Evolutionary conservation across 1,140 invertebrate genomes (phyloP), one percentile per base, ranked within the genome.

Genomic region (Zaprionus vittiger): DNA sequence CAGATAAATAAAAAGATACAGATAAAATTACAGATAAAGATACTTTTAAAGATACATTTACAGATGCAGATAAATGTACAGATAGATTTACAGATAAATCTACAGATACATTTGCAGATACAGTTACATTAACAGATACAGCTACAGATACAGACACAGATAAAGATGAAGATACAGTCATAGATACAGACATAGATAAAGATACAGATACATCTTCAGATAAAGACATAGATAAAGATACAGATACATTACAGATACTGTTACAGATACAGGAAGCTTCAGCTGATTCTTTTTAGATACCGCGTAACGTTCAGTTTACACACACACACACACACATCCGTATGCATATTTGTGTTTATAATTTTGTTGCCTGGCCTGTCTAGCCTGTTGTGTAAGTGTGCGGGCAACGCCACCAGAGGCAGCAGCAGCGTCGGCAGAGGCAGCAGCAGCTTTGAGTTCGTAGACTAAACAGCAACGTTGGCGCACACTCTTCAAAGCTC

Each of bases 401-500:
- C 73, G 68, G 44, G 37, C 65, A 67, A 17, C 54, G 26, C 17
- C 52, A 22, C 22, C 47, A 63, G 68, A 17, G 11, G 22, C 22
- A 22, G 17, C 15, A 7, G 34, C 57, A 17, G 34, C 56, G 31
- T 34, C 31, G 11, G 38, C 22, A 24, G 20, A 6, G 5, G 57
- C 38, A 44, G 60, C 24, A 75, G 71, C 52, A 83, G 81, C 78
- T 83, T 78, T 69, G 72, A 73, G 74, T 67, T 78, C 71, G 70
- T 83, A 79, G 79, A 79, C 80, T 66, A 73, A 82, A 74, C 63
- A 83, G 81, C 73, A 63, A 72, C 71, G 26, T 66, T 71, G 77
- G 68, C 77, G 68, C 64, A 66, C 80, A 80, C 79, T 60, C 47
- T 70, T 61, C 62, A 83, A 83, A 83, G 81, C 81, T 83, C 56